Evolutionary conservation across 2,888 invertebrate species (phyloP), one percentile per base, ranked within the genome.

Genomic region (Antheraea yamamai): DNA sequence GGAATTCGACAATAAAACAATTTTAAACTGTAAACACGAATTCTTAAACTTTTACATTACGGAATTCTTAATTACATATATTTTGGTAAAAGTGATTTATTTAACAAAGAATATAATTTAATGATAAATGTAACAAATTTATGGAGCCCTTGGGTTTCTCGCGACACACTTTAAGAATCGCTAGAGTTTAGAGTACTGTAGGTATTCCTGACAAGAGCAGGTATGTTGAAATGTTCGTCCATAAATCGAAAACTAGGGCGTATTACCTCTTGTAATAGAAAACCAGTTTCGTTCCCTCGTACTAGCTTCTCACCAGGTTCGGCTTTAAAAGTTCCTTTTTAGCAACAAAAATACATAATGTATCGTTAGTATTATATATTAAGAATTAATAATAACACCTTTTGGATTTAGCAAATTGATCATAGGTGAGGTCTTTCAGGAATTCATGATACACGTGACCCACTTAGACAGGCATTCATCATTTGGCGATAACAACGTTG

Each of bases 241-340:
- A 87, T 86, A 83, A 86, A 89, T 90, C 92, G 92, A 92, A 91
- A 91, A 92, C 88, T 87, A 84, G 89, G 83, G 85, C 92, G 88
- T 87, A 86, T 88, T 91, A 93, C n/a, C 18, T 80, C 87, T 84
- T 89, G 85, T 89, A 89, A 91, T 92, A 91, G 89, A 89, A 89
- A 90, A 91, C 88, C 81, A 82, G 89, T 87, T 88, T 83, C 74
- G 4, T 55, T 39, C 39, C 39, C 39, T 55, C 18, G 79, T 80
- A 84, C 79, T 80, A 81, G 79, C 78, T 82, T 79, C 80, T 73
- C 83, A 81, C 81, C 81, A 68, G 76, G 77, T 30, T 30, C 30
- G 30, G 30, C 30, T 30, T 30, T 30, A 30, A 30, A 30, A 30
- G n/a, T 76, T 81, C 77, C 78, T 80, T 79, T 66, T 66, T 66